Evolutionary conservation across 2,113 vertebrate species (phyloP), one percentile per base, ranked within the genome.

Genomic region (Rhea pennata): DNA sequence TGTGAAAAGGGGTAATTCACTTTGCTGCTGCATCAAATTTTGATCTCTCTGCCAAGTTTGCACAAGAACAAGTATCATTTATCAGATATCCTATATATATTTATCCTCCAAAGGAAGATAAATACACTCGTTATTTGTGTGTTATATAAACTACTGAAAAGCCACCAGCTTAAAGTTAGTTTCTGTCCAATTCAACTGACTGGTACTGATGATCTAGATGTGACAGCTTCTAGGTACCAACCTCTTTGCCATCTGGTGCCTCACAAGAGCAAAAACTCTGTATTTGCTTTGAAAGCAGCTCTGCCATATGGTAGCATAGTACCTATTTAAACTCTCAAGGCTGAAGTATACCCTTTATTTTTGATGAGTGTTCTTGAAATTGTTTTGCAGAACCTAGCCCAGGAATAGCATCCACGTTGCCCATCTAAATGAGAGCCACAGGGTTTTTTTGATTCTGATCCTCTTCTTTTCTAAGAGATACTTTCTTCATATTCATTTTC

Each of bases 161-260:
- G 3, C 5, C 42, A 72, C 48, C 58, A 76, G 53, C 82, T 75
- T 33, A 84, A 87, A 87, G 93, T 84, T 67, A 65, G 22, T 71
- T 93, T 79, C 48, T 88, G 31, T 48, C 84, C 62, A 39, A 65
- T 87, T 53, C 46, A 84, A 59, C 44, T 26, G 66, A 84, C 33
- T 79, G 77, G 61, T 84, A 44, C 40, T 66, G 53, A 70, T 56
- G 40, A 86, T 76, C 79, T 84, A 90, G 81, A 71, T 95, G 50
- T 76, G 78, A 85, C 64, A 93, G 67, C 64, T 95, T 90, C 82
- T 90, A 85, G 44, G 84, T 79, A 87, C 48, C 80, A 94, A 82
- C 36, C 48, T 92, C 61, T 87, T 65, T 92, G 69, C 62, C 92
- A 92, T 88, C 90, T 90, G 66, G 29, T 91, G 48, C 88, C 27